These are phyloP conservation scores for Ancistrus triradiatus DNA, from an alignment of 2,113 vertebrate species.

Conservation along the genomic window DNA sequence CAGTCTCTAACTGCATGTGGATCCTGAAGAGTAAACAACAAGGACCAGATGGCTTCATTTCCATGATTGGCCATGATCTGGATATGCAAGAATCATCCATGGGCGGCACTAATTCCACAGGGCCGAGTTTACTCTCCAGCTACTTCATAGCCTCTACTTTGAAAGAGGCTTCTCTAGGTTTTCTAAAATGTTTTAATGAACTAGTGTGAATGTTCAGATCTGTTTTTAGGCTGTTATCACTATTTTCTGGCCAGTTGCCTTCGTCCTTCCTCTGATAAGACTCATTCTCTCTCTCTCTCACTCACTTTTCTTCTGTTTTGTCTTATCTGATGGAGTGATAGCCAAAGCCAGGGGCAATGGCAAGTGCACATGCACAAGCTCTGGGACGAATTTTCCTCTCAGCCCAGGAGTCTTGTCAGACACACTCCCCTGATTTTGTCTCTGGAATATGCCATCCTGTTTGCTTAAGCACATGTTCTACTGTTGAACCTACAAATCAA, in stretches of 20 bases:
- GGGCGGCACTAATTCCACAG: constrained; percentile 4
- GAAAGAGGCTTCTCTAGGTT: not conserved
- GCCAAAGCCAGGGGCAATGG: constrained; percentile 40
- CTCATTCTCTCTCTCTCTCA: constrained; percentile 46
- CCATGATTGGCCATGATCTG: constrained; percentile 27
- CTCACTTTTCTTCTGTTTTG: constrained; percentile 34
- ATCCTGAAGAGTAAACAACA: constrained; percentile 49
- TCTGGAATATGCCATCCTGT: no score
- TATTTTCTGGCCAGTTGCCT: constrained; percentile 59
- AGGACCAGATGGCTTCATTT: constrained; percentile 23
- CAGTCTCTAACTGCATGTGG: constrained; percentile 34
- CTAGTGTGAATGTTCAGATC: constrained; percentile 29
- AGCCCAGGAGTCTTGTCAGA: no score
- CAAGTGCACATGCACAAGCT: constrained; percentile 33
- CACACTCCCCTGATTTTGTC: no score
- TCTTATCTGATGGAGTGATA: constrained; percentile 55
- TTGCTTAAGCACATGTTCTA: no score
- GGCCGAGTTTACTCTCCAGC: not conserved
- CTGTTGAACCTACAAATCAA: no score
- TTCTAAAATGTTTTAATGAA: constrained; percentile 21
- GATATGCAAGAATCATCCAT: constrained; percentile 2
- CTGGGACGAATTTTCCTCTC: no score
- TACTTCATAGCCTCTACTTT: not conserved
- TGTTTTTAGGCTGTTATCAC: constrained; percentile 44
- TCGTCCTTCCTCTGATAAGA: constrained; percentile 61